Base-by-base conservation (phyloP, 1,140 invertebrate genomes). In the Euwallacea similis region DNA sequence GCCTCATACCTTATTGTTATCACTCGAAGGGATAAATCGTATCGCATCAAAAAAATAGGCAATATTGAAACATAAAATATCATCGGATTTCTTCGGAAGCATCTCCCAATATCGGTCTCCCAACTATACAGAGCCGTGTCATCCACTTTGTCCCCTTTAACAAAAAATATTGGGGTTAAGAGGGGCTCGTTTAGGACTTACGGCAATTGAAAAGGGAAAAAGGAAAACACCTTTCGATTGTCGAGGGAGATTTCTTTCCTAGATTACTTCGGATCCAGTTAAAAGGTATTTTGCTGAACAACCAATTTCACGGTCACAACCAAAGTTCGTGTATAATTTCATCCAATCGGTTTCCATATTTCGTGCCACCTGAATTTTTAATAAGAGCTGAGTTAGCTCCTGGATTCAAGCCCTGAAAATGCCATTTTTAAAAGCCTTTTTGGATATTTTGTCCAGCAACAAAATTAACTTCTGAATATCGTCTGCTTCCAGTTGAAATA, bases 91-190 rank as follows among this genome's bases (percentile, higher is more conserved):
- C 21, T 33, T 33, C 21, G 21, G 21, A 33, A 33, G 21, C 21
- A 33, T 33, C 21, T 1, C 21, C 4, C 21, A 33, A 33, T 33
- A 33, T 33, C 21, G 4, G 21, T 33, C 21, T 33, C 21, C 21
- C 21, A 33, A 33, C 21, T 1, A 4, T 4, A 33, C 21, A 33
- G 21, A 4, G 21, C 21, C 21, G 1, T 33, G 21, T 33, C 21
- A 33, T 33, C 21, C 21, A 33, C 21, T 33, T 33, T 50, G 46
- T 50, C 46, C 46, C n/a, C 9, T 58, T 58, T 58, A 16, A 50
- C 55, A 33, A 58, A 58, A 10, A 58, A 58, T 58, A 58, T 58
- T 58, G 21, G 55, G 55, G 9, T 50, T 50, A 33, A 33, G 46
- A 50, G 6, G 46, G 55, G 55, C 16, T 21, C 55, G 55, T 16